These are phyloP conservation scores for Corythornis leucogaster DNA, from an alignment of 2,797 vertebrate genomes.

Conservation along the genomic window DNA sequence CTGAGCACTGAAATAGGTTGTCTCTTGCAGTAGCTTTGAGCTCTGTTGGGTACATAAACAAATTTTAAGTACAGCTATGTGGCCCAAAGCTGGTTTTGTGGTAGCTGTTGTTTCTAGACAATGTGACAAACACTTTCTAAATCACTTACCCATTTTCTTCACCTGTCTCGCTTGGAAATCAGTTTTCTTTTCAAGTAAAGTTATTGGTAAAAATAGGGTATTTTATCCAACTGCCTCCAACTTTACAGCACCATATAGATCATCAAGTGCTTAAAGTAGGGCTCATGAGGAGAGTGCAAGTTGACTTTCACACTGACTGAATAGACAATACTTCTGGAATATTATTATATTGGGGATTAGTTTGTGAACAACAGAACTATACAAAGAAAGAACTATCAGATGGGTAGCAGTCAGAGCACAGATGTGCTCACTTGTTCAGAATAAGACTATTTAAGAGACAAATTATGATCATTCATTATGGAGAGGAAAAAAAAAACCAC, in stretches of 20 bases:
- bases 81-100: not conserved
- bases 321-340: not conserved
- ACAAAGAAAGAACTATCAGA: not conserved
- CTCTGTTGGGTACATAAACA: not conserved
- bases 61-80: not conserved
- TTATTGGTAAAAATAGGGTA: not conserved
- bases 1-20: not conserved
- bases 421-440: not conserved
- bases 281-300: not conserved
- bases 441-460: not conserved
- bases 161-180: not conserved
- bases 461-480: not conserved
- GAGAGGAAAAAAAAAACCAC: not conserved
- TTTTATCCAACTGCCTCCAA: not conserved
- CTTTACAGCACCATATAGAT: not conserved
- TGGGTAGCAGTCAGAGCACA: not conserved
- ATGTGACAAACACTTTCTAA: not conserved
- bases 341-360: not conserved
- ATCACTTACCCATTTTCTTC: not conserved
- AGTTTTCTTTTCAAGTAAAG: not conserved
- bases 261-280: not conserved
- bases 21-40: constrained; percentile 1
- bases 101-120: not conserved
- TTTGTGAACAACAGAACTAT: not conserved
- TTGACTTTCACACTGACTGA: not conserved